phyloP scores from a whole-genome alignment of 2,113 vertebrate species.

The Gobius niger region DNA sequence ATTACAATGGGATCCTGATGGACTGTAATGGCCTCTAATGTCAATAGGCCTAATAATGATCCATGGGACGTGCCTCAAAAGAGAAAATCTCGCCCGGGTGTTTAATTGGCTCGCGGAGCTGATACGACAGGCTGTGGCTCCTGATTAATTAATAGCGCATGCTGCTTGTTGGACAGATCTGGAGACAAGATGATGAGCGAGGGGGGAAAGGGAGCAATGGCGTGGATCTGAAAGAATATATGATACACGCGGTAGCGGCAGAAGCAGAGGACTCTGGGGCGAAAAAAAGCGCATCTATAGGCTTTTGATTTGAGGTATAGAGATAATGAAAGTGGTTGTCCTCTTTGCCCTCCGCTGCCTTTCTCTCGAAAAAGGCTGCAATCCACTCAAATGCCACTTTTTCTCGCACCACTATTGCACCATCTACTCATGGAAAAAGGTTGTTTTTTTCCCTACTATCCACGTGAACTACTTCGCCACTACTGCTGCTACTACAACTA shows the following conservation, averaged over 20 bases:
- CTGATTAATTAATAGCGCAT: conserved; percentile 51
- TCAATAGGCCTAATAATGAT: conserved; percentile 18
- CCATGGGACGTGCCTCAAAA: conserved; percentile 19
- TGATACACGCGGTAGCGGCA: conserved; percentile 32
- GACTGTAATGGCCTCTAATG: conserved; percentile 1
- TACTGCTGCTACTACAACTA: neutral
- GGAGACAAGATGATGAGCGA: conserved; percentile 42
- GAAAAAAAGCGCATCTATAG: neutral
- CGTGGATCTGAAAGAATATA: conserved; percentile 54
- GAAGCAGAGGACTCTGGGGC: conserved; percentile 19
- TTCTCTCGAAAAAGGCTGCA: neutral
- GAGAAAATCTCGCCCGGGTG: conserved; percentile 21
- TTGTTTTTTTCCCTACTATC: too few species aligned
- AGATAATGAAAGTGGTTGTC: conserved; percentile 58
- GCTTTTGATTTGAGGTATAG: conserved; percentile 27
- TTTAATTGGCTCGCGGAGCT: conserved; percentile 51
- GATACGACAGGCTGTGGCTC: conserved; percentile 43
- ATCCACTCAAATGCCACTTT: neutral
- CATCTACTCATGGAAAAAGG: too few species aligned
- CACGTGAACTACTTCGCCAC: neutral
- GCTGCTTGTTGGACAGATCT: conserved; percentile 37
- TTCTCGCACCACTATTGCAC: too few species aligned
- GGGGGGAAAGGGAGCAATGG: neutral
- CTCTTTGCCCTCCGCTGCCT: conserved; percentile 16
- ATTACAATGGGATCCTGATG: neutral